These are phyloP conservation scores for Phengaris alcon DNA, from an alignment of 2,888 invertebrate species.

Conservation along the genomic window DNA sequence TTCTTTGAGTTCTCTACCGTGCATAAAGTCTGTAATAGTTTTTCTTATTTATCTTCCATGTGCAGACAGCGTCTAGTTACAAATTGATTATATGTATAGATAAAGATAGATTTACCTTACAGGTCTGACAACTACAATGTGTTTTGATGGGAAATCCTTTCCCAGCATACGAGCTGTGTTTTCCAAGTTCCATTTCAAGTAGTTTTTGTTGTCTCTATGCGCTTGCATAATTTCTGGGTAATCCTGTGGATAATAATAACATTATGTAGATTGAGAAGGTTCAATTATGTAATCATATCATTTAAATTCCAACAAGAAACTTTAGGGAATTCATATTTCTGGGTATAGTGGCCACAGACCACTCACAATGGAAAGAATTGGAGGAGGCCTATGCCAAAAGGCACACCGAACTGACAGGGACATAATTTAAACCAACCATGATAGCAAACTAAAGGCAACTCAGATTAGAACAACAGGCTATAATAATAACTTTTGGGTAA, in stretches of 20 bases:
- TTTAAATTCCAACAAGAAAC: too few species aligned
- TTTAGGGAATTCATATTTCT: too few species aligned
- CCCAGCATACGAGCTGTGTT: constrained; percentile 84
- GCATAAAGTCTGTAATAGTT: too few species aligned
- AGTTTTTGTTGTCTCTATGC: constrained; percentile 86
- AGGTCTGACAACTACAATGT: constrained; percentile 86
- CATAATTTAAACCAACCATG: too few species aligned
- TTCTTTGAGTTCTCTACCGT: too few species aligned
- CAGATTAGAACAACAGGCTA: too few species aligned
- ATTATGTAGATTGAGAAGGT: neutral
- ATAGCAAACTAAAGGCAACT: too few species aligned
- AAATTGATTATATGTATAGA: neutral
- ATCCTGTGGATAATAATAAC: constrained; percentile 77
- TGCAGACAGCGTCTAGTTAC: neutral
- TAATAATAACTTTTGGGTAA: constrained; percentile 86
- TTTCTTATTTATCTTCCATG: too few species aligned
- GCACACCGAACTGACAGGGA: too few species aligned
- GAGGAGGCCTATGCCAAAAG: too few species aligned
- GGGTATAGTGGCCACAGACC: too few species aligned
- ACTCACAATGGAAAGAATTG: too few species aligned
- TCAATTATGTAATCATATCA: neutral
- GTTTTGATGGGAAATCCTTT: constrained; percentile 83
- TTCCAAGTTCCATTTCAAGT: constrained; percentile 90
- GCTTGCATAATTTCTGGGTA: constrained; percentile 90
- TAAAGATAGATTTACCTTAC: constrained; percentile 76